Percentiles rank a stretch among this genome's conserved stretches.
Conservation (phyloP, 2,888 invertebrate genomes). For the Metalampra italica region DNA sequence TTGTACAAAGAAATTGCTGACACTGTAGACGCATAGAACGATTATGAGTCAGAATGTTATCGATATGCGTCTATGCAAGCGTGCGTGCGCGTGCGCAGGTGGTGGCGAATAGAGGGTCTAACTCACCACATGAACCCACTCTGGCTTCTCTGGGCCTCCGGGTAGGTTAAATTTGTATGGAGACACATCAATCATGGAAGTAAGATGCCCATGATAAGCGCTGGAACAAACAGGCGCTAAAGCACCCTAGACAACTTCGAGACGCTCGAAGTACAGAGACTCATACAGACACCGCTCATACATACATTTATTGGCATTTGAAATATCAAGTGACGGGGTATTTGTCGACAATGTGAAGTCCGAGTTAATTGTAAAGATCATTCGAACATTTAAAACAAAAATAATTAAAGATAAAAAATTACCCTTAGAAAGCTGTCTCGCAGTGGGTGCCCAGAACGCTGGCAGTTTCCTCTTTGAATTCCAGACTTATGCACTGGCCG, state of each 20-base stretch:
- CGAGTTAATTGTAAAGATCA: too few species aligned
- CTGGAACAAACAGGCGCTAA: slow-evolving; percentile 84
- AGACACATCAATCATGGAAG: slow-evolving; percentile 97
- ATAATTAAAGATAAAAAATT: too few species aligned
- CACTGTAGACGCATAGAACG: too few species aligned
- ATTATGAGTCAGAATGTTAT: too few species aligned
- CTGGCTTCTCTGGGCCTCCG: slow-evolving; percentile 88
- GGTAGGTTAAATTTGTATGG: slow-evolving; percentile 98
- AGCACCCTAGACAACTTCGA: slow-evolving; percentile 70
- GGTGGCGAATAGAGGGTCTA: slow-evolving; percentile 19
- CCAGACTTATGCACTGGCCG: too few species aligned
- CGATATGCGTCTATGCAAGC: not conserved
- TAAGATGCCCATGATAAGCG: slow-evolving; percentile 99
- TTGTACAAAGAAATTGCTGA: too few species aligned
- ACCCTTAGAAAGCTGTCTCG: too few species aligned
- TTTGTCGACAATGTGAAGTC: too few species aligned
- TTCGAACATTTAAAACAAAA: too few species aligned
- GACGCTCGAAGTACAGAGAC: slow-evolving; percentile 42
- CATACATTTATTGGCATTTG: slow-evolving; percentile 15
- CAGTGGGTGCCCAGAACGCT: too few species aligned
- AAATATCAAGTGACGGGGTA: not conserved
- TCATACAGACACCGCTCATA: slow-evolving; percentile 8
- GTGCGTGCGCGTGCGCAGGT: not conserved
- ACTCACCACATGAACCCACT: slow-evolving; percentile 93
- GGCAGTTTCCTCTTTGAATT: too few species aligned